phyloP scores from a whole-genome alignment of 2,888 invertebrate species.

The Eupeodes luniger region DNA sequence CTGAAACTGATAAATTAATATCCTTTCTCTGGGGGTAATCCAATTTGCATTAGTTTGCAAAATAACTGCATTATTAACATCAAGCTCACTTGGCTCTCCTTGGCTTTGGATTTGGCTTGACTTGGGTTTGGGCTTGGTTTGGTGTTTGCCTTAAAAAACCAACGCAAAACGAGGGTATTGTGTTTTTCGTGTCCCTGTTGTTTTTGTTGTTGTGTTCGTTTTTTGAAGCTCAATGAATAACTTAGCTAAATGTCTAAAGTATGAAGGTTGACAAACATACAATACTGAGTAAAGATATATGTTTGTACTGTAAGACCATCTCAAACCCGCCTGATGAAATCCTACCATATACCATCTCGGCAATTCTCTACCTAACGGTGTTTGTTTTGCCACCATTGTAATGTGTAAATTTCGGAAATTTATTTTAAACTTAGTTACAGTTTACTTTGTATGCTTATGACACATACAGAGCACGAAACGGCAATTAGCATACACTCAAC shows the following conservation, averaged over 20 bases:
- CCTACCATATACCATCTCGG: neutral
- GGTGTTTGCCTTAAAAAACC: conserved; percentile 33
- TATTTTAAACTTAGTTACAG: conserved; percentile 65
- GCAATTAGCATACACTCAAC: conserved; percentile 69
- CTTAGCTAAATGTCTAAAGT: conserved; percentile 12
- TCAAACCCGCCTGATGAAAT: neutral
- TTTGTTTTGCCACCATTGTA: conserved; percentile 55
- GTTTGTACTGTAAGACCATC: too few relatives aligned
- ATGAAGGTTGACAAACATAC: neutral
- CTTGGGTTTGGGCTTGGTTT: conserved; percentile 2
- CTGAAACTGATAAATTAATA: conserved; percentile 70
- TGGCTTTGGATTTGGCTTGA: neutral
- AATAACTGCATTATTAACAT: conserved; percentile 75
- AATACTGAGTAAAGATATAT: too few relatives aligned
- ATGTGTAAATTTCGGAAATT: conserved; percentile 66
- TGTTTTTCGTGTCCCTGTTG: neutral
- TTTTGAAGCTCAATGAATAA: conserved; percentile 46
- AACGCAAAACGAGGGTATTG: conserved; percentile 14
- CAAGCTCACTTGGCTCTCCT: conserved; percentile 19
- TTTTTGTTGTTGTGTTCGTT: too few relatives aligned
- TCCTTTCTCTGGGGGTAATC: conserved; percentile 71
- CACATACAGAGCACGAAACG: conserved; percentile 58
- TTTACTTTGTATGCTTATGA: conserved; percentile 58
- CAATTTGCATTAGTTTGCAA: conserved; percentile 74
- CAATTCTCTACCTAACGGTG: conserved; percentile 5